Evolutionary conservation across 2,113 vertebrate genomes (phyloP).

Genomic region (Sylvicapra grimmia): DNA sequence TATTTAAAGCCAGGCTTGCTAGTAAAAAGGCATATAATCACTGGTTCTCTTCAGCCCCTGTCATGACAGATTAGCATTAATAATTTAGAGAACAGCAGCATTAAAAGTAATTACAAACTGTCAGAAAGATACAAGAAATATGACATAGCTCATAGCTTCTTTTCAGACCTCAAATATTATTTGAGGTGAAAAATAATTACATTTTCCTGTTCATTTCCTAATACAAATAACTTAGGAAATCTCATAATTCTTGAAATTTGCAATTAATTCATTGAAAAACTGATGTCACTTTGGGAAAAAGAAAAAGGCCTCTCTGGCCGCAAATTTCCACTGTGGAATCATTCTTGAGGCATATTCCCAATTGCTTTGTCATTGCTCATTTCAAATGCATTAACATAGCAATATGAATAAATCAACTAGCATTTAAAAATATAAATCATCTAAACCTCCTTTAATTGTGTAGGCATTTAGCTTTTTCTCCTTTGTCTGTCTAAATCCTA

Average conservation of each 20-base stretch:
- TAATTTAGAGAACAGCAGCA: conserved; percentile 69
- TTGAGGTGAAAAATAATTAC: conserved; percentile 71
- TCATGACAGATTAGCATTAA: conserved; percentile 65
- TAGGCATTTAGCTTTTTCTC: background rate
- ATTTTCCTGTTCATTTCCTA: conserved; percentile 66
- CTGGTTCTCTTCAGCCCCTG: conserved; percentile 55
- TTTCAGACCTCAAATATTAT: conserved; percentile 71
- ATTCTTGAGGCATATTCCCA: conserved; percentile 28
- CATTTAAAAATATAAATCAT: conserved; percentile 40
- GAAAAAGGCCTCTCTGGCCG: conserved; percentile 1
- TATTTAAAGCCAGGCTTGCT: conserved; percentile 64
- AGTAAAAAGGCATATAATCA: conserved; percentile 52
- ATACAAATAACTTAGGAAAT: conserved; percentile 68
- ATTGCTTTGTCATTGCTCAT: conserved; percentile 3
- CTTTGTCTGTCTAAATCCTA: background rate
- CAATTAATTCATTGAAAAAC: conserved; percentile 57
- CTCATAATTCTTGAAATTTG: conserved; percentile 65
- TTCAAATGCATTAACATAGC: conserved; percentile 55
- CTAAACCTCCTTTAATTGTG: conserved; percentile 37
- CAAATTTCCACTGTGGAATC: conserved; percentile 29
- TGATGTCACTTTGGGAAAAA: conserved; percentile 33
- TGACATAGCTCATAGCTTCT: conserved; percentile 66
- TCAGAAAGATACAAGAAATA: conserved; percentile 65
- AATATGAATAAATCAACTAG: conserved; percentile 45
- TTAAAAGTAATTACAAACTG: conserved; percentile 72